Evolutionary conservation across 2,113 vertebrate species (phyloP).

Genomic region (Percopsis transmontana): DNA sequence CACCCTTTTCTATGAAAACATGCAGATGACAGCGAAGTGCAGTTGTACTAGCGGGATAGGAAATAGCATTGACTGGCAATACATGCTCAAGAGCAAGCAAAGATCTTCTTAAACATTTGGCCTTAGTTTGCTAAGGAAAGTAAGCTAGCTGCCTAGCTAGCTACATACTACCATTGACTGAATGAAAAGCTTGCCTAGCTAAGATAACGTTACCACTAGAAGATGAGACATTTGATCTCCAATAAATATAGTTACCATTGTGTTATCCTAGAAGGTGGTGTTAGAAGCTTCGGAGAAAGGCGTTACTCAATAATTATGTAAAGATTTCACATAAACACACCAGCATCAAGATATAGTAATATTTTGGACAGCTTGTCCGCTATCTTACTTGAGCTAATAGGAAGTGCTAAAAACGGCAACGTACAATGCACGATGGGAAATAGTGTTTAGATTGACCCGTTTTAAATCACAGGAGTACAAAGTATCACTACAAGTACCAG

Average conservation of each 20-base stretch:
- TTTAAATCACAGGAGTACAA: fast-evolving
- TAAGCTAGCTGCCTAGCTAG: conserved; percentile 17
- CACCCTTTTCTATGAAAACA: neutral
- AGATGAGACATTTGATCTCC: neutral
- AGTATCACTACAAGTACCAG: conserved; percentile 69
- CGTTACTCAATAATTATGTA: conserved; percentile 27
- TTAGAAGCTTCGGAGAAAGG: conserved; percentile 13
- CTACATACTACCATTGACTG: neutral
- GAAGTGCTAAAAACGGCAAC: conserved; percentile 33
- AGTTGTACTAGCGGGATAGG: neutral
- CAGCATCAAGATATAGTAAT: conserved; percentile 17
- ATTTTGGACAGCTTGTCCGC: conserved; percentile 57
- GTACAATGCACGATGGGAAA: conserved; percentile 49
- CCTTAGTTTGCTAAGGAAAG: neutral
- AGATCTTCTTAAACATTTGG: neutral
- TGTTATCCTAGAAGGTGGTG: conserved; percentile 34
- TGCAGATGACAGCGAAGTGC: neutral
- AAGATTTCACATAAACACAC: conserved; percentile 52
- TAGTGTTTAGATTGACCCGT: conserved; percentile 30
- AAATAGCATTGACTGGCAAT: neutral
- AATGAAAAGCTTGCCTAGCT: conserved; percentile 32
- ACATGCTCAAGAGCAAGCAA: neutral
- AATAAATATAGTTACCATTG: conserved; percentile 60
- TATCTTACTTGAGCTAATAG: conserved; percentile 56
- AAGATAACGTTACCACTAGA: neutral